phyloP scores from a whole-genome alignment of 64 coral and sea anemone species.

The Porites lutea region DNA sequence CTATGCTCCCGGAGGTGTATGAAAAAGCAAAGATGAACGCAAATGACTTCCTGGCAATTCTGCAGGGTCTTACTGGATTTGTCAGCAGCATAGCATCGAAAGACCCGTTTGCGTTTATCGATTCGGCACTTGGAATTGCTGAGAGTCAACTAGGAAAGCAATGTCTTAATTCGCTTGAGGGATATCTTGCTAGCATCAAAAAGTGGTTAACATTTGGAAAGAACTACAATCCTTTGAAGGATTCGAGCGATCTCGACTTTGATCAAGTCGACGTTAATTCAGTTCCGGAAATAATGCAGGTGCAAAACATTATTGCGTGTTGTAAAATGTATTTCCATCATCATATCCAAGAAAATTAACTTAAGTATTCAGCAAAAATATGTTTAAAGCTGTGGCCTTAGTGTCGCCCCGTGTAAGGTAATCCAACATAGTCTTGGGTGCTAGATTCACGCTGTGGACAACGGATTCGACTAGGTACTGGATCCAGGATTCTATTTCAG shows the following conservation, averaged over 20 bases:
- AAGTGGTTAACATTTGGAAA: conserved; percentile 7
- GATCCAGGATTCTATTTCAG: too few species aligned
- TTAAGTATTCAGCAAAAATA: too few species aligned
- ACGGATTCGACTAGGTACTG: too few species aligned
- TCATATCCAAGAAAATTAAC: too few species aligned
- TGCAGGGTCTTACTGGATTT: conserved; percentile 13
- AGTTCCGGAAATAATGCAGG: conserved; percentile 10
- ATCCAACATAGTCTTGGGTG: too few species aligned
- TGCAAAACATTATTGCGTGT: neutral
- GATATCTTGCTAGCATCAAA: neutral
- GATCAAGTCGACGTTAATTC: neutral
- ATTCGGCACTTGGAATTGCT: neutral
- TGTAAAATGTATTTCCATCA: neutral
- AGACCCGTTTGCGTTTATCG: neutral
- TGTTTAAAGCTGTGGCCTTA: too few species aligned
- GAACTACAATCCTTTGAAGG: neutral
- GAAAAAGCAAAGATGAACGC: neutral
- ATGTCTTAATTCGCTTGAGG: neutral
- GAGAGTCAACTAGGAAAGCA: neutral
- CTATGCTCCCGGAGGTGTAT: neutral
- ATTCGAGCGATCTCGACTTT: conserved; percentile 12
- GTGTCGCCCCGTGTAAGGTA: too few species aligned
- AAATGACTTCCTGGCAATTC: neutral
- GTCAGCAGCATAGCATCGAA: neutral
- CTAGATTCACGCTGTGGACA: too few species aligned